phyloP scores from a whole-genome alignment of 2,113 vertebrate genomes.

The Xyliphius kryptos region DNA sequence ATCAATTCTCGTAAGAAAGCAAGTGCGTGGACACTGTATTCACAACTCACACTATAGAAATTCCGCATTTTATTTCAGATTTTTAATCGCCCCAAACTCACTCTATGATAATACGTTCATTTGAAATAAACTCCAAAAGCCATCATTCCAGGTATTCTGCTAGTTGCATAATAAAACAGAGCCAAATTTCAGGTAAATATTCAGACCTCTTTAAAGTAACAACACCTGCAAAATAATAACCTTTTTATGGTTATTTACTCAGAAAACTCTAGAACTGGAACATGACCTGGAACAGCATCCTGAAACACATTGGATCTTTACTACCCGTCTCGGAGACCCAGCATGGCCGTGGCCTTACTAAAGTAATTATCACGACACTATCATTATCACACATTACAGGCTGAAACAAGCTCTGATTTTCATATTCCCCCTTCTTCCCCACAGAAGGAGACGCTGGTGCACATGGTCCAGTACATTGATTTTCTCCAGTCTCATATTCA shows the following conservation, averaged over 20 bases:
- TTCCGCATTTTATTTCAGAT: too few species aligned
- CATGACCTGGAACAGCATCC: constrained; percentile 34
- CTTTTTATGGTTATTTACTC: background rate
- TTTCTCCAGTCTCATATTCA: constrained; percentile 42
- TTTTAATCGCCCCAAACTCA: too few species aligned
- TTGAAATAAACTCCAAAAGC: too few species aligned
- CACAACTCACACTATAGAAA: too few species aligned
- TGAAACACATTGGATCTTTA: constrained; percentile 39
- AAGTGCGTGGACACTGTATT: too few species aligned
- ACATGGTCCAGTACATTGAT: constrained; percentile 44
- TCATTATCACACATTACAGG: too few species aligned
- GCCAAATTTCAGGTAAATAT: too few species aligned
- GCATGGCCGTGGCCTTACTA: constrained; percentile 24
- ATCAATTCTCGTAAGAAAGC: too few species aligned
- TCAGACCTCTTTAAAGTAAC: too few species aligned
- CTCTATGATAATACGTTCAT: too few species aligned
- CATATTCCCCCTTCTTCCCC: constrained; percentile 1
- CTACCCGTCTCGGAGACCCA: constrained; percentile 36
- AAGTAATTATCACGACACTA: constrained; percentile 23
- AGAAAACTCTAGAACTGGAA: constrained; percentile 17
- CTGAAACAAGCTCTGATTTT: background rate
- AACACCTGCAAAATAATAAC: background rate
- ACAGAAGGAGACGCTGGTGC: constrained; percentile 43
- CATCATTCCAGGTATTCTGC: too few species aligned
- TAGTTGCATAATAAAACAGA: too few species aligned